Base-by-base conservation (phyloP, 2,113 vertebrate genomes). In the Anseranas semipalmata region DNA sequence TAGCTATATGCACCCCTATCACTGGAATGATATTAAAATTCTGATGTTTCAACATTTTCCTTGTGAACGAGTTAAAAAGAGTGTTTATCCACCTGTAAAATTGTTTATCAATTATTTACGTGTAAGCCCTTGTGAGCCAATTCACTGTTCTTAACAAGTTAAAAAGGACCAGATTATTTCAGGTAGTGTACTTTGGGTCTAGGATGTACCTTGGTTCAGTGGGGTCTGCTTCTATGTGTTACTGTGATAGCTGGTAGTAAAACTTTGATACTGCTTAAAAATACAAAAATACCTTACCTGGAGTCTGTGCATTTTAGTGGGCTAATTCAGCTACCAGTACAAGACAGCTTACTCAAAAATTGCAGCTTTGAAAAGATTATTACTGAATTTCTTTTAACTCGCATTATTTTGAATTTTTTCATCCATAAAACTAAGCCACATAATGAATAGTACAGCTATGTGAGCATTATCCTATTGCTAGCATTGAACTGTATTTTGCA, bases 121-220 rank as follows among this genome's bases (percentile, higher is more conserved):
- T 91, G 78, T 53, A 85, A 93, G 41, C 83, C 43, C 71, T 53
- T 56, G 39, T 67, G 87, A 71, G 33, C 67, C n/a, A 35, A 87
- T 43, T 53, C 63, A 24, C 24, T 20, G 43, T 65, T 87, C 60
- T 96, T 97, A 90, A 94, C 87, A 94, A 93, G 59, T 93, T 94
- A 94, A 90, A 90, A 93, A 86, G 60, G 66, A 67, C 45, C 46
- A 72, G 89, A 53, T 90, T 87, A 92, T 93, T 96, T 97, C 73
- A 82, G 75, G 85, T 83, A 71, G 91, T 15, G 60, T 32, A 75
- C 60, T 78, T 79, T 52, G n/a, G 22, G 67, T 39, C 17, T 85
- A 77, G 58, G 85, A 82, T 39, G 13, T 77, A 32, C 93, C 50
- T 35, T 50, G 83, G 48, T 83, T 92, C 70, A 35, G 71, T 37